Conservation (phyloP, 1,140 invertebrate species). For the Phocides pigmalion region DNA sequence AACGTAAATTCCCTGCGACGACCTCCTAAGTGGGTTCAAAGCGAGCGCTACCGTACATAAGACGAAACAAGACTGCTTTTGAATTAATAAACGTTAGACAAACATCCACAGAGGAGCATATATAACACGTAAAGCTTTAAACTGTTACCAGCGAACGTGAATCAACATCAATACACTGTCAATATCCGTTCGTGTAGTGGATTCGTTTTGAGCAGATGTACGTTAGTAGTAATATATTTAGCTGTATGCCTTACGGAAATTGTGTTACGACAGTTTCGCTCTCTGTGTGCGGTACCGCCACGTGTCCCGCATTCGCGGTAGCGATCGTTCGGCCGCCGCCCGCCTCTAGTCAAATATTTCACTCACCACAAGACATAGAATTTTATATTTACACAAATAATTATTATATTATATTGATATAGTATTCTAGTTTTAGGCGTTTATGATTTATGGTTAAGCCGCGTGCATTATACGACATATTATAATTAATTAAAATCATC, state of each 20-base stretch:
- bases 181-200: slow-evolving; percentile 1
- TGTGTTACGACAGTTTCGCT: slow-evolving; percentile 27
- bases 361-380: slow-evolving; percentile 81
- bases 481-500: slow-evolving; percentile 34
- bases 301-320: slow-evolving; percentile 29
- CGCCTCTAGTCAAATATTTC: slow-evolving; percentile 84
- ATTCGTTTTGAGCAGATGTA: slow-evolving; percentile 14
- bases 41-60: slow-evolving; percentile 34
- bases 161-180: background rate
- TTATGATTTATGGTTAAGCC: slow-evolving; percentile 77
- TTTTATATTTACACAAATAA: slow-evolving; percentile 84
- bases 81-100: slow-evolving; percentile 29
- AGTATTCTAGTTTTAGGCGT: slow-evolving; percentile 84
- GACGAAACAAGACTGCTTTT: slow-evolving; percentile 35
- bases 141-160: background rate
- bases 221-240: slow-evolving; percentile 13
- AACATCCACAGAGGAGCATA: slow-evolving; percentile 11
- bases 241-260: slow-evolving; percentile 10
- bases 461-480: slow-evolving; percentile 54
- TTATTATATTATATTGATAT: slow-evolving; percentile 79
- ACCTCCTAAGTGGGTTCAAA: slow-evolving; percentile 30
- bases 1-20: slow-evolving; percentile 4
- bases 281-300: slow-evolving; percentile 34
- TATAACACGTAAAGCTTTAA: slow-evolving; percentile 5
- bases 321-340: slow-evolving; percentile 51